Evolutionary conservation across 2,113 vertebrate genomes (phyloP).

Genomic region (Poicephalus meyeri): DNA sequence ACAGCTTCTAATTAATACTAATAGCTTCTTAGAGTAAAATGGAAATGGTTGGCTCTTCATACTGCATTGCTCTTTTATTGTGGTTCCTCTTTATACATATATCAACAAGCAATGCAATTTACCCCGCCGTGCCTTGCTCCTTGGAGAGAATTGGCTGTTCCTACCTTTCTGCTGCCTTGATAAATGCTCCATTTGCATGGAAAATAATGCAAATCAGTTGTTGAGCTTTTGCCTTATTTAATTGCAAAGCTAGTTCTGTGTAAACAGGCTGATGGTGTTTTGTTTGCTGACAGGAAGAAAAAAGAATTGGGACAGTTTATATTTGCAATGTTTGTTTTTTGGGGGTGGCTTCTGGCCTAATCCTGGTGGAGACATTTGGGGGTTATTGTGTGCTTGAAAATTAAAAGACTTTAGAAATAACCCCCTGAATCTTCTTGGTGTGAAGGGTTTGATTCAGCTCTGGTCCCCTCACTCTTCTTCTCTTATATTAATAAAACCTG

Average conservation of each 20-base stretch:
- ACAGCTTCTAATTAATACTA: not conserved
- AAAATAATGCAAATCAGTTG: not conserved
- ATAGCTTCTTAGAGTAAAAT: not conserved
- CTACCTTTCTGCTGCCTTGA: not conserved
- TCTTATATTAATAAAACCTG: not conserved
- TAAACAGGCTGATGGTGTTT: conserved; percentile 25
- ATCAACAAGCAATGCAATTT: not conserved
- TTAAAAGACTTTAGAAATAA: not conserved
- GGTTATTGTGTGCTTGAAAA: not conserved
- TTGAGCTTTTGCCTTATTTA: not conserved
- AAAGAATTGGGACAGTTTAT: not conserved
- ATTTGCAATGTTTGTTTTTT: not conserved
- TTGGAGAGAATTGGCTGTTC: not conserved
- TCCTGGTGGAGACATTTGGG: conserved; percentile 10
- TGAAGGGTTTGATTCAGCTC: not conserved
- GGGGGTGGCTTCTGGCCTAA: conserved; percentile 6
- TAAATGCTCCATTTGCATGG: not conserved
- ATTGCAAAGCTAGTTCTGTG: not conserved
- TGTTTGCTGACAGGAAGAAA: not conserved
- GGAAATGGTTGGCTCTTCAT: not conserved
- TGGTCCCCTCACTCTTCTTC: not conserved
- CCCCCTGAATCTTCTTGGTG: not conserved
- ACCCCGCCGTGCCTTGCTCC: not conserved
- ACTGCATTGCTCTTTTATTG: not conserved
- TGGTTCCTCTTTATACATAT: not conserved